These are phyloP conservation scores for Echeneis naucrates DNA, from an alignment of 2,797 vertebrate species.

Conservation along the genomic window DNA sequence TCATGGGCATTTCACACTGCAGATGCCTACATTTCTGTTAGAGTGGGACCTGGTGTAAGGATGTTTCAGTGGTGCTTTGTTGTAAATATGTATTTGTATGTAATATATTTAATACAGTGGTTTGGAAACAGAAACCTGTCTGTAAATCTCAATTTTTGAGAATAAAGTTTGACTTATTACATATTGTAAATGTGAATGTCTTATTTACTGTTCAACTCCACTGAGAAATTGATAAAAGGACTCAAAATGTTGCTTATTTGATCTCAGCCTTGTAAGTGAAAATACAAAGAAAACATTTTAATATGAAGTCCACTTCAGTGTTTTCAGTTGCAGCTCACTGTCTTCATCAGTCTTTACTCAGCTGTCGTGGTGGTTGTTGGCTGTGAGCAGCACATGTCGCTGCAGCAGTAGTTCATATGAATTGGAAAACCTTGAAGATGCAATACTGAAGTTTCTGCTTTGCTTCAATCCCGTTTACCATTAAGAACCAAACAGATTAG, in stretches of 20 bases:
- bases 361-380: neutral
- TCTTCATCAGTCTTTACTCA: neutral
- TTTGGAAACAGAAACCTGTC: conserved; percentile 4
- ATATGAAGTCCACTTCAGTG: neutral
- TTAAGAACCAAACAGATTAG: neutral
- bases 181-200: neutral
- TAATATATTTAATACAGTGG: conserved; percentile 34
- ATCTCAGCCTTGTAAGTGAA: no score
- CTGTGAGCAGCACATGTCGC: neutral
- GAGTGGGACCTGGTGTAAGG: neutral
- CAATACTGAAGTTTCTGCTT: neutral
- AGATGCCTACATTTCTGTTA: neutral
- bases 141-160: conserved; percentile 41
- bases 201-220: neutral
- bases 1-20: neutral
- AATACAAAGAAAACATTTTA: neutral
- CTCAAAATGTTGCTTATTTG: no score
- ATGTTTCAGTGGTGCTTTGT: neutral
- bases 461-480: neutral
- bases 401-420: neutral
- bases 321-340: neutral
- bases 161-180: neutral
- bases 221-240: neutral
- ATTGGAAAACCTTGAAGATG: neutral
- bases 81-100: conserved; percentile 54